These are phyloP conservation scores for Trypoxylon attenuatum DNA, from an alignment of 2,888 invertebrate genomes.

Conservation along the genomic window DNA sequence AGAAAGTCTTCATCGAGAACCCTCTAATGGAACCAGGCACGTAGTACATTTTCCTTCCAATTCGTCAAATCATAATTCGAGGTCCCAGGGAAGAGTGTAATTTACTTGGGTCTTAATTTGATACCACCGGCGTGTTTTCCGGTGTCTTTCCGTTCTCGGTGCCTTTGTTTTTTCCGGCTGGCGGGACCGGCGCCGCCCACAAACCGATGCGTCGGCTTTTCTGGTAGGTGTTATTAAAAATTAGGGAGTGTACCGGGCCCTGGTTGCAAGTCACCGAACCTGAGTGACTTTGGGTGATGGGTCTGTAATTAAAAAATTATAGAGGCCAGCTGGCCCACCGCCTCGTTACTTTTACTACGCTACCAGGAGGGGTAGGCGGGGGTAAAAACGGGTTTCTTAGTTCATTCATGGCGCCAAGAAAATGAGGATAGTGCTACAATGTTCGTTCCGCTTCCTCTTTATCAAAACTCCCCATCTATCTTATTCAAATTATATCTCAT, in stretches of 20 bases:
- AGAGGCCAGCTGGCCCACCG: constrained; percentile 55
- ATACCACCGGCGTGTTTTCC: constrained; percentile 32
- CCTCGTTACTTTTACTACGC: constrained; percentile 46
- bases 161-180: constrained; percentile 44
- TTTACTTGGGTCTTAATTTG: constrained; percentile 7
- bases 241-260: constrained; percentile 49
- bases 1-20: neutral
- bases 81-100: neutral
- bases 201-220: constrained; percentile 37
- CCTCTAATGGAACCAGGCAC: neutral
- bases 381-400: constrained; percentile 43
- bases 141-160: constrained; percentile 7
- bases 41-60: constrained; percentile 3
- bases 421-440: constrained; percentile 51
- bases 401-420: constrained; percentile 65
- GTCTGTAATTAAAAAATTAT: constrained; percentile 72
- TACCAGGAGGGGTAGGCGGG: constrained; percentile 22
- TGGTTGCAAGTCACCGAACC: constrained; percentile 62
- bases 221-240: constrained; percentile 58
- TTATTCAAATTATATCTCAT: constrained; percentile 15
- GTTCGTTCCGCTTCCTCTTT: constrained; percentile 7
- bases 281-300: constrained; percentile 59
- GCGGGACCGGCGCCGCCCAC: constrained; percentile 36
- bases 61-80: neutral
- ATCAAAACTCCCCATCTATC: neutral